Percentiles rank a stretch among this genome's conserved stretches.
phyloP scores from a whole-genome alignment of 2,888 invertebrate species.

The Pristionchus exspectatus region DNA sequence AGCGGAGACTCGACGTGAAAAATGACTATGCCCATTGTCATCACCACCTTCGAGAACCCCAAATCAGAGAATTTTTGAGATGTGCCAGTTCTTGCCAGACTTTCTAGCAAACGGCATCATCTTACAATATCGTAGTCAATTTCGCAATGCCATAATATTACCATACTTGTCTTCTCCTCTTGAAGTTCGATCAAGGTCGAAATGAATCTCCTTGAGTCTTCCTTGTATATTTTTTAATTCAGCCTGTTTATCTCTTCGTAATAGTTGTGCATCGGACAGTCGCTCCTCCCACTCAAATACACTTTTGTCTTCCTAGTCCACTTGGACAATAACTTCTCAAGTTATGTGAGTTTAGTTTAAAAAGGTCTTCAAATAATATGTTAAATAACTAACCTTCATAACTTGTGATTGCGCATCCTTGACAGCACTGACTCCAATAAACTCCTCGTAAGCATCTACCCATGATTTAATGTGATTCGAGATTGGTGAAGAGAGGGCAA shows the following conservation, averaged over 20 bases:
- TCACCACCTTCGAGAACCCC: too few species aligned
- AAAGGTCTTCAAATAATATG: too few species aligned
- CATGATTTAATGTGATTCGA: slow-evolving; percentile 20
- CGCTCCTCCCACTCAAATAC: slow-evolving; percentile 82
- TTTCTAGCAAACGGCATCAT: too few species aligned
- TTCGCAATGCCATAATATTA: background rate
- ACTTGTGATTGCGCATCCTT: slow-evolving; percentile 87
- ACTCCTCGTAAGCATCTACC: slow-evolving; percentile 72
- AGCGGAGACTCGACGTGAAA: too few species aligned
- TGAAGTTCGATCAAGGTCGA: slow-evolving; percentile 87
- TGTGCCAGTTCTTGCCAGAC: too few species aligned
- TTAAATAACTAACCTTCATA: slow-evolving; percentile 79
- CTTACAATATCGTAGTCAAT: background rate
- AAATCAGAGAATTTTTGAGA: too few species aligned
- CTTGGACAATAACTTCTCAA: too few species aligned
- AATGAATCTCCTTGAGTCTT: slow-evolving; percentile 86
- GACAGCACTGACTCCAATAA: slow-evolving; percentile 88
- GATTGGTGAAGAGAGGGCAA: background rate
- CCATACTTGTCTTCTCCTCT: slow-evolving; percentile 85
- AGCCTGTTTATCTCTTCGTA: slow-evolving; percentile 84
- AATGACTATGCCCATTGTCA: too few species aligned
- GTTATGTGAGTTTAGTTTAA: too few species aligned
- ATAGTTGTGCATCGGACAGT: slow-evolving; percentile 85
- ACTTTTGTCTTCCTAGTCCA: background rate
- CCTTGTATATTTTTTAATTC: slow-evolving; percentile 84